Evolutionary conservation across 2,113 vertebrate species (phyloP), one percentile per base, ranked within the genome.

Genomic region (Otolemur garnettii): DNA sequence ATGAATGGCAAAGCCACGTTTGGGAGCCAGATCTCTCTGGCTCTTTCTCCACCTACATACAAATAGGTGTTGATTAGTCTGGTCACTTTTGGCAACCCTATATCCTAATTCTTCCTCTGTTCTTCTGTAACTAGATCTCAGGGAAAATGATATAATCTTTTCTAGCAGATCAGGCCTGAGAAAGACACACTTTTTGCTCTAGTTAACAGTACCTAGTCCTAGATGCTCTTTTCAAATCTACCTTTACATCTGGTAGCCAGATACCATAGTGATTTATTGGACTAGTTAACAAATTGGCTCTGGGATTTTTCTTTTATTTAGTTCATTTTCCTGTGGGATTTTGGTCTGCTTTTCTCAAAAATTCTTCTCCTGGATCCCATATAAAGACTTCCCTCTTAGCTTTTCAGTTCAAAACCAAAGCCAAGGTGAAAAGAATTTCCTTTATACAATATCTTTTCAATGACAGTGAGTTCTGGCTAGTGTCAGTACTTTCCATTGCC

Each of bases 341-440:
- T 93, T 90, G 66, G 30, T 85, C 42, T 92, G 53, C 6, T 71
- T 72, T 82, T 91, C 75, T 33, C 71, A 17, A 22, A 35, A 71
- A 45, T 93, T 97, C 53, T 97, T 74, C 53, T 97, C 81, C 35
- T 91, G 92, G 64, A 95, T 24, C 24, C 68, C 66, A 75, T 82
- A 71, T 95, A 85, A 94, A 96, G 90, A 91, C 62, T 94, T 80
- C 60, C 50, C 66, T 19, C 50, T 85, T 90, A 82, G 92, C n/a
- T 95, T 95, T 95, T 95, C 79, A 95, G 71, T 55, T 95, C 64
- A 66, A 78, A 80, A 93, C 35, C 79, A 95, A 84, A 95, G 91
- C 82, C 91, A 79, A 90, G 71, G 85, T 96, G 22, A 91, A 96
- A 91, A 96, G 68, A 80, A 68, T 91, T 94, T 94, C 66, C 82